These are phyloP conservation scores for Rhyacophila evoluta DNA, from an alignment of 2,888 invertebrate genomes.

Conservation along the genomic window DNA sequence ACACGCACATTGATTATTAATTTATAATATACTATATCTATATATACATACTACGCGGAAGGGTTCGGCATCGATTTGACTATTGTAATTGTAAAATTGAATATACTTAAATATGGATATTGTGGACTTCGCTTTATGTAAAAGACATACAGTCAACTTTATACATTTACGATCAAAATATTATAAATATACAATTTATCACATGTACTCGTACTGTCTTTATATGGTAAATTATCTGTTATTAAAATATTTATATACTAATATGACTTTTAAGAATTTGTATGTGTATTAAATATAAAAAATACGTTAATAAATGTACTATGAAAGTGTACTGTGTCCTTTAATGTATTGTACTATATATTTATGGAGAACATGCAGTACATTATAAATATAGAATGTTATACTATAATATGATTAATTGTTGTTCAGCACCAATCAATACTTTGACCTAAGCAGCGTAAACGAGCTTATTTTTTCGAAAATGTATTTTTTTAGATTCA, in stretches of 20 bases:
- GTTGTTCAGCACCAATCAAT: not conserved
- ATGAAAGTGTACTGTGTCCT: not conserved
- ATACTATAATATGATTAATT: not conserved
- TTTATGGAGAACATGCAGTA: not conserved
- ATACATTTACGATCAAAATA: not conserved
- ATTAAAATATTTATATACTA: constrained; percentile 1
- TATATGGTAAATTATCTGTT: not conserved
- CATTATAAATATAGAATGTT: not conserved
- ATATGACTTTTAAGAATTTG: not conserved
- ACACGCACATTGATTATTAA: not conserved
- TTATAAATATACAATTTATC: constrained; percentile 19
- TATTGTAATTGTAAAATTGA: not conserved
- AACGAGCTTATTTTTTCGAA: not conserved
- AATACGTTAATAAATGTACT: not conserved
- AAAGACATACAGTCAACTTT: constrained; percentile 4
- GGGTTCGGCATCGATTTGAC: not conserved
- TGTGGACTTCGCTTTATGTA: constrained; percentile 15
- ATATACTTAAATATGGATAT: not conserved
- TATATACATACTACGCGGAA: not conserved
- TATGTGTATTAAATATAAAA: not conserved
- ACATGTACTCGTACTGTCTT: not conserved
- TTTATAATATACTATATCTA: not conserved
- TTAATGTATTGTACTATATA: not conserved
- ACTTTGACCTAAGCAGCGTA: not conserved
- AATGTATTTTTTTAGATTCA: no score